phyloP scores from a whole-genome alignment of 2,888 invertebrate species.

The Tubulanus polymorphus region DNA sequence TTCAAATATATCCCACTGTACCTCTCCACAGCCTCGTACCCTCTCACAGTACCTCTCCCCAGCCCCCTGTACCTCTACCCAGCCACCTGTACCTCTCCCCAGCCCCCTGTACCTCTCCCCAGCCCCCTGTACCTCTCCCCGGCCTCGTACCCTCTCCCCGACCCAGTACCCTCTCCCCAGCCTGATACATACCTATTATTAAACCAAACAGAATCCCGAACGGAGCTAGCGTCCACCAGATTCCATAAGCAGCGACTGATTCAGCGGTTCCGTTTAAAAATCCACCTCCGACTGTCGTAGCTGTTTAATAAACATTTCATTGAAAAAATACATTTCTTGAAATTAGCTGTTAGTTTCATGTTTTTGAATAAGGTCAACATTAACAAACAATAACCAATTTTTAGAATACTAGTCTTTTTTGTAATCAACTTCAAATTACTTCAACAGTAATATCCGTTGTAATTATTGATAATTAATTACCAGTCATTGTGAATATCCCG shows the following conservation, averaged over 20 bases:
- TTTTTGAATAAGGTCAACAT: slow-evolving; percentile 13
- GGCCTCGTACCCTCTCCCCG: not conserved
- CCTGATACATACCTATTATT: slow-evolving; percentile 27
- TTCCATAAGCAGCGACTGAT: slow-evolving; percentile 34
- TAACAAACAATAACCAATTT: slow-evolving; percentile 20
- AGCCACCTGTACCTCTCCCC: no score
- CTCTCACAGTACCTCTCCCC: not conserved
- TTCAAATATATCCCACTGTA: not conserved
- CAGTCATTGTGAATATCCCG: slow-evolving; percentile 49
- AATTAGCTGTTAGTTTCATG: no score
- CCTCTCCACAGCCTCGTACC: not conserved
- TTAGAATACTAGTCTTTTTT: slow-evolving; percentile 1
- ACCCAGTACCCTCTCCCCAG: no score
- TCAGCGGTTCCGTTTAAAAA: slow-evolving; percentile 49
- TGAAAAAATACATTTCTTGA: no score
- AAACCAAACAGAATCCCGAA: slow-evolving; percentile 43
- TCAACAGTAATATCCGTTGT: not conserved
- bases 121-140: not conserved
- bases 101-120: not conserved
- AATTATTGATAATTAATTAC: slow-evolving; percentile 21
- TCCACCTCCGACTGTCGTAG: slow-evolving; percentile 47
- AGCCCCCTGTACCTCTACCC: not conserved
- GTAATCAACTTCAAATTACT: not conserved
- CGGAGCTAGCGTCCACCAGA: slow-evolving; percentile 48
- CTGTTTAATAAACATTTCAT: no score